These are phyloP conservation scores for Gadus macrocephalus DNA, from an alignment of 2,113 vertebrate species.

Conservation along the genomic window DNA sequence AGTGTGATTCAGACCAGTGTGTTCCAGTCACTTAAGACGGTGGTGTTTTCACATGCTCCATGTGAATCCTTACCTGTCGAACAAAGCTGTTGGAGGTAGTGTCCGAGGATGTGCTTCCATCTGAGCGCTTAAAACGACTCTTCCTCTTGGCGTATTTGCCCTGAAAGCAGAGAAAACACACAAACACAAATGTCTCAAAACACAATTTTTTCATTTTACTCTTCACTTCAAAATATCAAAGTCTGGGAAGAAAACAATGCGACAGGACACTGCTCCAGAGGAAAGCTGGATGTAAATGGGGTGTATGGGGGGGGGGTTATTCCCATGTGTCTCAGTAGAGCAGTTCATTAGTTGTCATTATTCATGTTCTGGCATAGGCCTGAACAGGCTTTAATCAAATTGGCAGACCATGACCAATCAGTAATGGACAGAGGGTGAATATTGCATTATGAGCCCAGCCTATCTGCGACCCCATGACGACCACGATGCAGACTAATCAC, in stretches of 20 bases:
- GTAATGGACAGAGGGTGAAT: constrained; percentile 59
- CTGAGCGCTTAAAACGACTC: constrained; percentile 92
- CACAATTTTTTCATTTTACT: neutral
- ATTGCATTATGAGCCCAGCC: constrained; percentile 60
- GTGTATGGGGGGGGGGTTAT: neutral
- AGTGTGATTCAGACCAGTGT: no score
- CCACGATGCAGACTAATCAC: constrained; percentile 64
- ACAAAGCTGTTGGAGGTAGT: constrained; percentile 98
- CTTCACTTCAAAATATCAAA: no score
- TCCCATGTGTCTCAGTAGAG: constrained; percentile 19
- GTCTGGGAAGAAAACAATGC: neutral
- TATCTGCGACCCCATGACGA: constrained; percentile 67
- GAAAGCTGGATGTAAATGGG: neutral
- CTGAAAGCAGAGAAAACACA: constrained; percentile 53
- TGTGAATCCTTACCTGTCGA: constrained; percentile 80
- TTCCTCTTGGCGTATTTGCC: constrained; percentile 92
- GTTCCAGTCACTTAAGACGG: neutral
- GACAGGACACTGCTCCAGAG: neutral
- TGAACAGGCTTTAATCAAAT: constrained; percentile 67
- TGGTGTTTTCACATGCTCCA: neutral
- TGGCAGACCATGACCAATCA: constrained; percentile 55
- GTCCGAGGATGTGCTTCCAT: constrained; percentile 94
- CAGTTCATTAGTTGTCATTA: constrained; percentile 55
- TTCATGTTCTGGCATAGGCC: constrained; percentile 57
- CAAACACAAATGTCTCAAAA: constrained; percentile 3